phyloP scores from a whole-genome alignment of 2,888 invertebrate genomes.

The Pachydiplax longipennis region DNA sequence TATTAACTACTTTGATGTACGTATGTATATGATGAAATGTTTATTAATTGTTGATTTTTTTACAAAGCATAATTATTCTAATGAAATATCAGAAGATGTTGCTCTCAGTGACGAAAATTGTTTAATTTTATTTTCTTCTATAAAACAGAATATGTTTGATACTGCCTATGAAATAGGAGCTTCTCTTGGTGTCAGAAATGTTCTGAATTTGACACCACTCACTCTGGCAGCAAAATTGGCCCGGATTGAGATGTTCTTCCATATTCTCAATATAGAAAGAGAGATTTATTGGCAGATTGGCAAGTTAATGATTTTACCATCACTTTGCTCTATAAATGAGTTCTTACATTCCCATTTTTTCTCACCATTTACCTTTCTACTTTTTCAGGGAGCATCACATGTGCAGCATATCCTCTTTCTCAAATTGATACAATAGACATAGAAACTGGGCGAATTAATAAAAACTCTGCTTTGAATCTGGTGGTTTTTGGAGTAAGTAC shows the following conservation, averaged over 20 bases:
- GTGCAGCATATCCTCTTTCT: constrained; percentile 94
- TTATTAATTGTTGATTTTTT: too few species aligned
- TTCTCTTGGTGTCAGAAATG: constrained; percentile 84
- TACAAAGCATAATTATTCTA: not conserved
- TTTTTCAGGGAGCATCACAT: constrained; percentile 80
- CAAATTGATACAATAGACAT: constrained; percentile 96
- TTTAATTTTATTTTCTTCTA: constrained; percentile 17
- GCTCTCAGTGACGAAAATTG: not conserved
- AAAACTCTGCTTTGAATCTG: constrained; percentile 92
- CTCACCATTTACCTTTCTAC: not conserved
- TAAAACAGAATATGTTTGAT: constrained; percentile 82
- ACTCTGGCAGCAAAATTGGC: constrained; percentile 94
- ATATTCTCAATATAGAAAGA: constrained; percentile 93
- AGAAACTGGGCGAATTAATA: constrained; percentile 90
- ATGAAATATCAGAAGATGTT: not conserved
- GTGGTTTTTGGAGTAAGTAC: constrained; percentile 92
- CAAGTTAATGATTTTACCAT: constrained; percentile 52
- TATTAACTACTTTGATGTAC: too few species aligned
- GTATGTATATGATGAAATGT: too few species aligned
- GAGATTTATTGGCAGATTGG: constrained; percentile 98
- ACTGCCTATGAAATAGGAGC: constrained; percentile 94
- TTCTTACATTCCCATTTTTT: not conserved
- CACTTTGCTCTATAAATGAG: not conserved
- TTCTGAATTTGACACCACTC: constrained; percentile 86
- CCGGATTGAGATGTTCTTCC: constrained; percentile 94